Conservation (phyloP, 1,140 invertebrate genomes). For the Hyphantria cunea region DNA sequence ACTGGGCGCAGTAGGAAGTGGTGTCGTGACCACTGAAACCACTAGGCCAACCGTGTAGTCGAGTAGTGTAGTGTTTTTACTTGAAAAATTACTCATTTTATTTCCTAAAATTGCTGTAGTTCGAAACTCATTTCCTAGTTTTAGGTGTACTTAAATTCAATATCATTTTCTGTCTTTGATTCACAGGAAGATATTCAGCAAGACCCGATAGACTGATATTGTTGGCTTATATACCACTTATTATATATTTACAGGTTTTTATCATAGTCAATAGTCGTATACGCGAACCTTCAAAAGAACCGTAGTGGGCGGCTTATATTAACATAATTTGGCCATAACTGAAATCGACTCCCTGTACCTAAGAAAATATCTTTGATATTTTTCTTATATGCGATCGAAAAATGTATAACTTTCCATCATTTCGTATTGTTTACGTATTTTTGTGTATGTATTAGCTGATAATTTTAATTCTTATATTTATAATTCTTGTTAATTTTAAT, state of each 20-base stretch:
- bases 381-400: background rate
- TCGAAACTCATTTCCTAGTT: no score
- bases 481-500: no score
- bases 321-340: conserved; percentile 2
- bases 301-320: conserved; percentile 2
- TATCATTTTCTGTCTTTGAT: no score
- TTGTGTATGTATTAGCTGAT: background rate
- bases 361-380: background rate
- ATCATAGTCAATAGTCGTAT: background rate
- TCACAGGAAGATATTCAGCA: background rate
- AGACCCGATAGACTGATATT: background rate
- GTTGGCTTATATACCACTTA: background rate
- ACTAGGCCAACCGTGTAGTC: no score
- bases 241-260: conserved; percentile 1
- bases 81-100: no score
- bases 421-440: background rate
- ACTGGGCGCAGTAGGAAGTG: no score
- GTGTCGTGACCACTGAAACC: no score
- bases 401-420: background rate
- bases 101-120: no score
- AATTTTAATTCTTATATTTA: no score
- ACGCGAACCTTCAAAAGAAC: background rate
- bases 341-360: background rate
- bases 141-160: no score
- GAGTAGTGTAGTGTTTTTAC: no score